Base-by-base conservation (phyloP, 2,113 vertebrate species). In the Suncus etruscus region DNA sequence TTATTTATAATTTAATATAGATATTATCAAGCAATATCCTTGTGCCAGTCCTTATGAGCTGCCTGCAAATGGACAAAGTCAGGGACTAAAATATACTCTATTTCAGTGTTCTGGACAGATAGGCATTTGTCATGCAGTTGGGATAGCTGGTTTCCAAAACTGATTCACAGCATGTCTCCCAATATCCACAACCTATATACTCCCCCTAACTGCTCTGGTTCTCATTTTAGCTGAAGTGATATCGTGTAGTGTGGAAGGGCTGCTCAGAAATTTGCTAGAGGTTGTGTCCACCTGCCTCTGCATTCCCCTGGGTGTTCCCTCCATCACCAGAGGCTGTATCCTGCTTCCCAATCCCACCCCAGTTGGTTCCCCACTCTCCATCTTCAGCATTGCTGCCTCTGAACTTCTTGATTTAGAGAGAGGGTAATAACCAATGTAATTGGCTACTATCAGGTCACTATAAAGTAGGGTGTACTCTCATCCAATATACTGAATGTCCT, bases 81-180 rank as follows among this genome's bases (percentile, higher is more conserved):
- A 18, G 24, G 45, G 31, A 63, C 0, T 22, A 31, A 11, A 58
- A 83, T 32, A 74, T 16, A 45, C 50, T 70, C 61, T 29, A 4
- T 32, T 69, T 73, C 9, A 16, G 58, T 6, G 39, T 65, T 69
- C 39, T 29, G 87, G 65, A 31, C 39, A 39, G 6, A 20, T n/a
- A 48, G 0, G 54, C 27, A 25, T 54, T 79, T 83, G 66, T 47
- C 14, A 11, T 18, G n/a, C 29, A 25, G 6, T 5, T 22, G 29
- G 45, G 32, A 20, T 72, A 20, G 9, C 77, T 31, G 69, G 29
- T 58, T 90, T 63, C 25, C 73, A 51, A 70, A 69, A 45, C 20
- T 14, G 22, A 25, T 31, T 69, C 20, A 24, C 48, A 24, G 3
- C 11, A 6, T 15, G 7, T 66, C n/a, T 73, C 1, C 0, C 0